phyloP scores from a whole-genome alignment of 2,113 vertebrate species.

The Tetraodon nigroviridis region DNA sequence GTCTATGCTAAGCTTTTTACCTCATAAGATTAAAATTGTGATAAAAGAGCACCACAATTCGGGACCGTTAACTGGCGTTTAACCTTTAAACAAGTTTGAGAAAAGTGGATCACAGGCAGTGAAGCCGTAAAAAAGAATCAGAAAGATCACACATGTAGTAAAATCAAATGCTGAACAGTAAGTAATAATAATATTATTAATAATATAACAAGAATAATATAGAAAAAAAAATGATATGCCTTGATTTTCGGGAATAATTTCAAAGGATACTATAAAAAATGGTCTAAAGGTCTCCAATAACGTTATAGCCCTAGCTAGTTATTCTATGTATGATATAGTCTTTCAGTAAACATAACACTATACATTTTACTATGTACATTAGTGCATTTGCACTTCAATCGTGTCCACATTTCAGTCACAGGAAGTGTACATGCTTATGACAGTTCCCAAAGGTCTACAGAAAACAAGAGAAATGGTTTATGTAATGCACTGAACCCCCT shows the following conservation, averaged over 20 bases:
- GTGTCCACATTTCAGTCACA: neutral
- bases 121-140: too few species aligned
- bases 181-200: too few species aligned
- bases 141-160: too few species aligned
- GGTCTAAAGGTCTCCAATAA: conserved; percentile 2
- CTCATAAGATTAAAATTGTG: too few species aligned
- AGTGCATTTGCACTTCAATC: neutral
- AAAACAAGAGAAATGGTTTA: neutral
- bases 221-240: neutral
- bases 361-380: conserved; percentile 11
- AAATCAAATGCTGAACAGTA: too few species aligned
- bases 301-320: conserved; percentile 6
- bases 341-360: neutral
- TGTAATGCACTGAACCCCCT: too few species aligned
- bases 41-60: too few species aligned
- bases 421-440: neutral
- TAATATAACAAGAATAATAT: neutral
- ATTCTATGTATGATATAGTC: conserved; percentile 12
- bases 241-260: neutral
- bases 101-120: too few species aligned
- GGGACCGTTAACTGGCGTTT: too few species aligned
- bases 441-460: neutral
- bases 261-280: conserved; percentile 1
- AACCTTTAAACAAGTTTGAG: too few species aligned
- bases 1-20: too few species aligned